Conservation (phyloP, 2,113 vertebrate genomes). For the Hippocampus abdominalis region DNA sequence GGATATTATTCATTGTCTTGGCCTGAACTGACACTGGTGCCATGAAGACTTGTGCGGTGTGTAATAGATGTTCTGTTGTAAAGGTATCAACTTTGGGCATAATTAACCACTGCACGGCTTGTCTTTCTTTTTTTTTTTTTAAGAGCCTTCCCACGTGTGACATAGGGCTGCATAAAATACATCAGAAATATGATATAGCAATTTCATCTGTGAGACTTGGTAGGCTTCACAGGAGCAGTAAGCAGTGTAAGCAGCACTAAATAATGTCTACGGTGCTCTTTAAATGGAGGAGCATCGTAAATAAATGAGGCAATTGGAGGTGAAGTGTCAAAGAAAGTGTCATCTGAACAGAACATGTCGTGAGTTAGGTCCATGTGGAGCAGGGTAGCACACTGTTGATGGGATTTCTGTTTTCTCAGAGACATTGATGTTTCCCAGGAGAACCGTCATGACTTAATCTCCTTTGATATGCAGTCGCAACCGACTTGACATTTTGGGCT, state of each 20-base stretch:
- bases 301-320: slow-evolving; percentile 22
- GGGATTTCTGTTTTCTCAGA: not conserved
- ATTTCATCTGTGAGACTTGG: slow-evolving; percentile 17
- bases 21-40: slow-evolving; percentile 30
- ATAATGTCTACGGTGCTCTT: slow-evolving; percentile 26
- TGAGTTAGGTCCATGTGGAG: not conserved
- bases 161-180: slow-evolving; percentile 43
- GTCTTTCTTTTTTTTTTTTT: slow-evolving; percentile 5
- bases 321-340: slow-evolving; percentile 23
- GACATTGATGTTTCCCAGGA: not conserved
- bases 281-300: slow-evolving; percentile 11
- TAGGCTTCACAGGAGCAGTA: slow-evolving; percentile 15
- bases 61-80: slow-evolving; percentile 46
- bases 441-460: not conserved
- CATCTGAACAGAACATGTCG: not conserved
- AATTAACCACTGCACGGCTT: slow-evolving; percentile 47
- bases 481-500: not conserved
- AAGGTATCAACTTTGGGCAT: slow-evolving; percentile 50
- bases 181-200: slow-evolving; percentile 7
- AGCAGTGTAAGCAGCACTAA: slow-evolving; percentile 17
- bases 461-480: not conserved
- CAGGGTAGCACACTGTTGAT: not conserved
- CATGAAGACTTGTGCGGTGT: slow-evolving; percentile 17
- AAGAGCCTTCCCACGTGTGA: slow-evolving; percentile 37
- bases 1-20: slow-evolving; percentile 33